Evolutionary conservation across 1,140 invertebrate species (phyloP).

Genomic region (Leucophenga varia): DNA sequence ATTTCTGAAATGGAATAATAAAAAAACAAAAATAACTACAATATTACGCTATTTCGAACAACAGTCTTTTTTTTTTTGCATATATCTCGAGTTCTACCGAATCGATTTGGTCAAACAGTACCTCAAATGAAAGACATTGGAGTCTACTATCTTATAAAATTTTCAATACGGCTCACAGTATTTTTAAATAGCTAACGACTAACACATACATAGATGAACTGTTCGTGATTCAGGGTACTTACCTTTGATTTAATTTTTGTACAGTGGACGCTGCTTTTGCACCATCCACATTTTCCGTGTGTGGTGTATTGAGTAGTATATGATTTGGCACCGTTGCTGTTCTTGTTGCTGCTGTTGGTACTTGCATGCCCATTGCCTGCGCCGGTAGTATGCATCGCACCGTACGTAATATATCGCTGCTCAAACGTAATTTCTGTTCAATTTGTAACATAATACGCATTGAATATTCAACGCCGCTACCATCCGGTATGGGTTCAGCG

Average conservation of each 20-base stretch:
- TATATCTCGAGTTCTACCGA: too few relatives aligned
- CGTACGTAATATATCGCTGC: conserved; percentile 65
- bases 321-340: too few relatives aligned
- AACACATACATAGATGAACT: neutral
- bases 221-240: too few relatives aligned
- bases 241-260: conserved; percentile 38
- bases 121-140: too few relatives aligned
- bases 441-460: conserved; percentile 70
- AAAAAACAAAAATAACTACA: neutral
- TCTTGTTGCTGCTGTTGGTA: conserved; percentile 14
- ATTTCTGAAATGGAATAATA: conserved; percentile 31
- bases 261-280: too few relatives aligned
- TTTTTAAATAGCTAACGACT: neutral
- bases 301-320: too few relatives aligned
- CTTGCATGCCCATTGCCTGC: conserved; percentile 44
- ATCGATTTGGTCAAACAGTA: too few relatives aligned
- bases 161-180: too few relatives aligned
- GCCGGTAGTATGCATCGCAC: conserved; percentile 60
- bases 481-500: conserved; percentile 55
- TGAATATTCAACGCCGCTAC: conserved; percentile 61
- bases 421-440: conserved; percentile 69
- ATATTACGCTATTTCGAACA: too few relatives aligned
- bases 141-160: too few relatives aligned
- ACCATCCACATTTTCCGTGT: too few relatives aligned
- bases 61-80: too few relatives aligned